Percentiles rank a stretch among this genome's conserved stretches.
phyloP scores from a whole-genome alignment of 2,888 invertebrate genomes.

The Anaspis maculata region DNA sequence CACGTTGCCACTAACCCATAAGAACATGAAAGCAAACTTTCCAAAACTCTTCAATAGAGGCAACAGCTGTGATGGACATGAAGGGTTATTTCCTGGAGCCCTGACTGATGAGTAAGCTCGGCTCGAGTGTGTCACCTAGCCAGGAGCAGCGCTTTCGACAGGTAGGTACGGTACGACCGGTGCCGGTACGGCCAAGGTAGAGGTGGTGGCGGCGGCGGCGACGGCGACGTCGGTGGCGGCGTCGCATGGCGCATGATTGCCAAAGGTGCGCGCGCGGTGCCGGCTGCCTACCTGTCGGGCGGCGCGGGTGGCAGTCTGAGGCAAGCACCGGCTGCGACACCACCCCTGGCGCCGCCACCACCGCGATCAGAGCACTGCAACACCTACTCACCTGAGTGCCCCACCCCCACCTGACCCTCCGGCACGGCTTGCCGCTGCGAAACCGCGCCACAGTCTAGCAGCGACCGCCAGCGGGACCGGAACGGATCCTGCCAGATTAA shows the following conservation, averaged over 20 bases:
- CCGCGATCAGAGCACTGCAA: conserved; percentile 37
- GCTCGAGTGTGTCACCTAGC: background rate
- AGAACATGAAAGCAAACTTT: no score
- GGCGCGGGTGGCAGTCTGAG: conserved; percentile 42
- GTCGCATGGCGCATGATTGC: conserved; percentile 15
- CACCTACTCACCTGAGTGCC: conserved; percentile 55
- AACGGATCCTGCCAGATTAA: conserved; percentile 12
- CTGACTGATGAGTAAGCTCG: no score
- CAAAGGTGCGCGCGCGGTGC: conserved; percentile 22
- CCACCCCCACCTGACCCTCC: conserved; percentile 45
- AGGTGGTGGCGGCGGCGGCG: no score
- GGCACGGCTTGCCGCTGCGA: conserved; percentile 37
- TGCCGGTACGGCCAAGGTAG: no score
- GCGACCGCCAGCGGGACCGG: conserved; percentile 28
- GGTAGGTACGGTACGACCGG: no score
- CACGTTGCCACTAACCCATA: no score
- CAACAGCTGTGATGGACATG: no score
- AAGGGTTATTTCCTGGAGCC: no score
- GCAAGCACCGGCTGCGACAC: conserved; percentile 46
- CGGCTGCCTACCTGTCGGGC: conserved; percentile 41
- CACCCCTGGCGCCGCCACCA: conserved; percentile 54
- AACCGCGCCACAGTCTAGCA: conserved; percentile 31
- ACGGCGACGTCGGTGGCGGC: conserved; percentile 13
- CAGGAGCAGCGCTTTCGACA: no score
- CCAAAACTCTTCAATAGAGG: no score